A percentile compares a stretch with the other conserved stretches of the same genome.
These are phyloP conservation scores for Folsomia candida DNA, from an alignment of 2,888 invertebrate genomes.

Conservation along the genomic window DNA sequence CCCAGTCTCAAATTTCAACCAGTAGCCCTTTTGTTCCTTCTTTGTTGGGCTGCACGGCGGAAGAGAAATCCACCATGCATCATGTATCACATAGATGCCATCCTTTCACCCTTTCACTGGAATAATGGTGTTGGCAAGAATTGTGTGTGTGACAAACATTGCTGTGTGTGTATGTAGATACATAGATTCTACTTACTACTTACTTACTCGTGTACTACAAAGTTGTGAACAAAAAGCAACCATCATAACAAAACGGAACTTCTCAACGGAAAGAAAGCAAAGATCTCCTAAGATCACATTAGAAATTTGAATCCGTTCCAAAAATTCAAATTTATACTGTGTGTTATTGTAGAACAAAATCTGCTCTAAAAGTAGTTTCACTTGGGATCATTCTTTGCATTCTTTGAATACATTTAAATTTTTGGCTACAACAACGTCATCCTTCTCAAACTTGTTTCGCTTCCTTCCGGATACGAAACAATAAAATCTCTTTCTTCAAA, in stretches of 20 bases:
- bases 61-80: not conserved
- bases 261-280: conserved; percentile 4
- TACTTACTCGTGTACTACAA: not conserved
- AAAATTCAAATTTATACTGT: conserved; percentile 15
- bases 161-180: too few species aligned
- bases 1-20: not conserved
- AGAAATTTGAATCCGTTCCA: conserved; percentile 19
- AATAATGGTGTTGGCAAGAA: too few species aligned
- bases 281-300: not conserved
- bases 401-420: conserved; percentile 9
- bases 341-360: not conserved
- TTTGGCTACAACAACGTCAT: conserved; percentile 4
- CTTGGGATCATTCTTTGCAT: not conserved
- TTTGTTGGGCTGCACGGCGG: not conserved
- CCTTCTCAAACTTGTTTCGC: conserved; percentile 3
- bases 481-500: not conserved
- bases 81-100: not conserved
- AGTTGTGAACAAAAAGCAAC: not conserved
- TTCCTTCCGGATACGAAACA: conserved; percentile 11
- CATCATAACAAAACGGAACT: conserved; percentile 22
- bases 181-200: not conserved
- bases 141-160: too few species aligned
- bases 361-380: not conserved
- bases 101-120: not conserved
- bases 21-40: conserved; percentile 16